Evolutionary conservation across 2,797 vertebrate genomes (phyloP), one percentile per base, ranked within the genome.

Genomic region (Micropoecilia bifurca): DNA sequence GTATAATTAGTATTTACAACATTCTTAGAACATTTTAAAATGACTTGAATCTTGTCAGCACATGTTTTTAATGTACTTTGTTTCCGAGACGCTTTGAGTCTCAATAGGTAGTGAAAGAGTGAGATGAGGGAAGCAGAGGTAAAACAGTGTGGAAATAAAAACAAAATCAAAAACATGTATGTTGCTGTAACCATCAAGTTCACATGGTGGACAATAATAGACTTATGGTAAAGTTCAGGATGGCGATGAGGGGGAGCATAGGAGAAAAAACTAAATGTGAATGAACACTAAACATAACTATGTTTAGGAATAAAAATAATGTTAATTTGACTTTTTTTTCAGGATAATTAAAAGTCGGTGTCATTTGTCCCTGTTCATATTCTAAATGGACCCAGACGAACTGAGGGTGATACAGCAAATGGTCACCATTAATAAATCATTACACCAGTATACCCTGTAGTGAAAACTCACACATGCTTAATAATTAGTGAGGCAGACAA

Each of bases 301-400:
- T 0, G 5, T 66, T 66, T 39, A 39, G 33, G 18, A 66, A 39
- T 3, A 20, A 39, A 13, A 39, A 39, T 36, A 20, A 20, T 22
- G 4, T 39, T 39, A 20, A 66, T 20, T 66, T 77, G 55, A 59
- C 50, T 71, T 66, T 53, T 57, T 75, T 83, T 80, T 8, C 18
- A 43, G 78, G 82, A 83, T 88, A 88, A 92, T 89, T 86, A 88
- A n/a, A 74, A 73, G 41, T 89, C 88, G 84, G 73, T 73, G 57
- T 71, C 81, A 75, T 89, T 88, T 89, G 90, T 86, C 83, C 80
- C 83, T 76, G 80, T 86, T 90, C 91, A 77, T 59, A 83, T 79
- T 80, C 79, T 86, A 92, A 94, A 90, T 90, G 86, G 84, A 92
- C 86, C 83, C 90, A 90, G 71, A 90, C 82, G 78, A 91, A 92